Conservation (phyloP, 2,113 vertebrate genomes). For the Myodes glareolus region DNA sequence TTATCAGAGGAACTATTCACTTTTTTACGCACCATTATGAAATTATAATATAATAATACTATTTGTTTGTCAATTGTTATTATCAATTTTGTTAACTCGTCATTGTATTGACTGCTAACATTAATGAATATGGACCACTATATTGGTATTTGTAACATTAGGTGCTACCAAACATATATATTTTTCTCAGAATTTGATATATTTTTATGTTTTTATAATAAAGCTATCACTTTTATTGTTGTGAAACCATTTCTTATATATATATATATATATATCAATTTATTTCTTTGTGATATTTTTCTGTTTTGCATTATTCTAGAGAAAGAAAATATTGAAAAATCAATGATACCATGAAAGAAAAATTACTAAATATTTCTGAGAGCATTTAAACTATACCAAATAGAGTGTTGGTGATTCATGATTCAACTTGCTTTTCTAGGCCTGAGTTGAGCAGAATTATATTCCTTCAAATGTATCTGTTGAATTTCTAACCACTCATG, state of each 20-base stretch:
- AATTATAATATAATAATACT: background rate
- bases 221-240: slow-evolving; percentile 51
- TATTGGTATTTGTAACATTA: background rate
- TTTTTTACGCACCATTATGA: background rate
- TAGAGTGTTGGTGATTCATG: background rate
- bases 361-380: slow-evolving; percentile 31
- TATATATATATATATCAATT: background rate
- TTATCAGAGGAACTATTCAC: background rate
- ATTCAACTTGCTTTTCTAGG: background rate
- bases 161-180: background rate
- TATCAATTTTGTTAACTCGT: background rate
- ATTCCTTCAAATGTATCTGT: background rate
- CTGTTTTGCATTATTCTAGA: background rate
- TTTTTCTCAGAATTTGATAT: background rate
- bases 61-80: background rate
- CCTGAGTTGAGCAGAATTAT: background rate
- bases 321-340: slow-evolving; percentile 46
- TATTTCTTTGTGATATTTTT: slow-evolving; percentile 46
- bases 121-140: background rate
- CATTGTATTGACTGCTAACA: slow-evolving; percentile 10
- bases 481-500: background rate
- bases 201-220: slow-evolving; percentile 39
- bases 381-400: background rate
- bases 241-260: slow-evolving; percentile 23
- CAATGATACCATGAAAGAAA: slow-evolving; percentile 16